A percentile compares a stretch with the other conserved stretches of the same genome.
These are phyloP conservation scores for Clarias platycephalus DNA, from an alignment of 2,797 vertebrate genomes.

Conservation along the genomic window DNA sequence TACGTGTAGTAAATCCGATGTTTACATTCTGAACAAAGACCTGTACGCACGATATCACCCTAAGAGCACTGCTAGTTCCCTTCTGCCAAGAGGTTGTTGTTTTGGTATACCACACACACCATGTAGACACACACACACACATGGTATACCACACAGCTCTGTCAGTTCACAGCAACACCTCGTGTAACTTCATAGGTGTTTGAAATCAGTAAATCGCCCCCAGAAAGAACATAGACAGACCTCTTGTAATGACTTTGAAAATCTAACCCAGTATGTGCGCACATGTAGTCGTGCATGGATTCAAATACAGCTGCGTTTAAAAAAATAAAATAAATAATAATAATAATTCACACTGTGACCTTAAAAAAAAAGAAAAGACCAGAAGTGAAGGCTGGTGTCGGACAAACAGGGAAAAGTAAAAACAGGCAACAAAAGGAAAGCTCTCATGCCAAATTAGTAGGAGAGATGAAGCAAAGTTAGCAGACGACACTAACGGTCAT, in stretches of 20 bases:
- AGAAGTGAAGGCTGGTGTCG: slow-evolving; percentile 32
- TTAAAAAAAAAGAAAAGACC: slow-evolving; percentile 13
- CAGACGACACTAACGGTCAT: slow-evolving; percentile 32
- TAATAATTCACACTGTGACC: slow-evolving; percentile 33
- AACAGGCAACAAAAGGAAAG: slow-evolving; percentile 44
- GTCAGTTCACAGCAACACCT: neutral
- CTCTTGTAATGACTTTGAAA: neutral
- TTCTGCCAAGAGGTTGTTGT: slow-evolving; percentile 10
- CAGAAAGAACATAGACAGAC: neutral
- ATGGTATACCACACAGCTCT: neutral
- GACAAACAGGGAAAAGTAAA: slow-evolving; percentile 35
- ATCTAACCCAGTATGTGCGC: neutral
- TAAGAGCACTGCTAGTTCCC: neutral
- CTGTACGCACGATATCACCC: neutral
- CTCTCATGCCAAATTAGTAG: slow-evolving; percentile 60
- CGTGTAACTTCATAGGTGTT: neutral
- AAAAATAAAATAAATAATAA: no score
- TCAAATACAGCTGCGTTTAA: neutral
- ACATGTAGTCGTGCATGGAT: neutral
- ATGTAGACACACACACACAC: no score
- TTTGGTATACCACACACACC: slow-evolving; percentile 31
- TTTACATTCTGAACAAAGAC: neutral
- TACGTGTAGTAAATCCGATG: neutral
- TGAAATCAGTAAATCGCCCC: neutral
- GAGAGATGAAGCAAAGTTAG: slow-evolving; percentile 47